These are phyloP conservation scores for Prunella fulvescens DNA, from an alignment of 2,113 vertebrate species.

Conservation along the genomic window DNA sequence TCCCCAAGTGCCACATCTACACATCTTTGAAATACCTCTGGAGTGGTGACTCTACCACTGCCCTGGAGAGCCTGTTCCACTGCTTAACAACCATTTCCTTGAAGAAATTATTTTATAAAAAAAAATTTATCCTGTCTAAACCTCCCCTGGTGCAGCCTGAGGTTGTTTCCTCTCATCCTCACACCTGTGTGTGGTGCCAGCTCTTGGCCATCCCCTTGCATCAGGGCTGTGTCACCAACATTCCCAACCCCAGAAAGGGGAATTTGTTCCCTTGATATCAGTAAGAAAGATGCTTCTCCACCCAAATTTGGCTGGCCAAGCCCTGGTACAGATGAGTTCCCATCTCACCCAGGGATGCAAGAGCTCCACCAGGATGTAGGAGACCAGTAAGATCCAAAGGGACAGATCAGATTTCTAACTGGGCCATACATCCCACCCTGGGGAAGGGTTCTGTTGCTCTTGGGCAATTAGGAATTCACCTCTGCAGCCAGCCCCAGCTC, in stretches of 20 bases:
- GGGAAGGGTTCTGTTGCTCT: background rate
- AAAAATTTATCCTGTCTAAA: background rate
- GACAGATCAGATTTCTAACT: accelerated
- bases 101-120: background rate
- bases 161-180: accelerated
- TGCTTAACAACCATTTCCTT: background rate
- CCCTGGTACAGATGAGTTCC: background rate
- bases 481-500: background rate
- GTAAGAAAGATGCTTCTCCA: background rate
- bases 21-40: background rate
- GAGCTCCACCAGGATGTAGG: background rate
- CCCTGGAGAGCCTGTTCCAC: background rate
- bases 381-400: background rate
- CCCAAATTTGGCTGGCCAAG: background rate
- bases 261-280: background rate
- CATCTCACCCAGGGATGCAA: accelerated
- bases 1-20: background rate
- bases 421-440: background rate
- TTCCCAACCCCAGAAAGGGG: background rate
- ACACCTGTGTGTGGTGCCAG: accelerated
- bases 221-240: background rate
- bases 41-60: background rate
- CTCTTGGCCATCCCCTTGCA: background rate
- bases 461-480: background rate
- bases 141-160: background rate